Base-by-base conservation (phyloP, 1,140 invertebrate genomes). In the Piezodorus guildinii region DNA sequence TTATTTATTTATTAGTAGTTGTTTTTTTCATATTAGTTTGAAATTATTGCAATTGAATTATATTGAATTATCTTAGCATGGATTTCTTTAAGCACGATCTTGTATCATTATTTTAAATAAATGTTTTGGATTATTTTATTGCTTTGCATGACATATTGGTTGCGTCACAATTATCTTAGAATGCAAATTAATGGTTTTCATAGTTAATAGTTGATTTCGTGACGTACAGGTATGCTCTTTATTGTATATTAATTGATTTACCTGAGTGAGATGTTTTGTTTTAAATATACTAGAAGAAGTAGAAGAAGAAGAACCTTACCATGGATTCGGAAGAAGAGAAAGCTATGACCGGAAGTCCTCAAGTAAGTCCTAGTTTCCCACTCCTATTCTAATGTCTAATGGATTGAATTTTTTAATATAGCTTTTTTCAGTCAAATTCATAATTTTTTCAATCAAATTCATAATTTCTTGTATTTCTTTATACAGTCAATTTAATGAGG, bases 301-400 rank as follows among this genome's bases (percentile, higher is more conserved):
- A 43, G 59, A 60, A 60, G 54, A 54, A 27, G 58, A 59, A 43
- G 61, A 66, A 56, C 45, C 43, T 16, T 34, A 45, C 43, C 21
- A 54, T 43, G 59, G 30, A 16, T 61, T 34, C 34, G 66, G 45
- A 4, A 62, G 66, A 49, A 34, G 64, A 15, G 17, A 21, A 27
- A 65, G 63, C 44, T 58, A 21, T 39, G 66, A 67, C 25, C 27
- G 66, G 3, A 61, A 60, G 46, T 67, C 66, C 21, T 67, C 66
- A 49, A 67, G 66, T 67, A 39, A 67, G 66, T 67, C 27, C 6
- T 39, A 39, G 34, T 39, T 39, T 39, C 12, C 6, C 6, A 39
- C 34, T 10, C 6, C 12, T 10, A 10, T 8, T 10, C 12, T 10
- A 39, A 39, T 39, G 34, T 12, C 34, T 39, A 39, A 39, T 39